Evolutionary conservation across 2,113 vertebrate genomes (phyloP), one percentile per base, ranked within the genome.

Genomic region (Meriones unguiculatus): DNA sequence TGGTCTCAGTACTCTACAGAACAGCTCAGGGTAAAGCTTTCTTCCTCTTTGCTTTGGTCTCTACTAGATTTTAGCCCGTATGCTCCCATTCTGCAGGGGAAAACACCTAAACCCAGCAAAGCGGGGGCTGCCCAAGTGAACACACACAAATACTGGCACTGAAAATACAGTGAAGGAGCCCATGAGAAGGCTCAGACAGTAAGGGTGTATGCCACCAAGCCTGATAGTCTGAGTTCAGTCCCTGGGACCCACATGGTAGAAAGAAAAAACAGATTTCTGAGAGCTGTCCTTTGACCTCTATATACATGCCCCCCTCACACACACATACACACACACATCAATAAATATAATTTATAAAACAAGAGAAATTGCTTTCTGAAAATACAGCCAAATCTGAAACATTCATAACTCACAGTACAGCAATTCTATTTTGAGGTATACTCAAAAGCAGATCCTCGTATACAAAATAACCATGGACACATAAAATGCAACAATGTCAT

Each of bases 111-210:
- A 64, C n/a, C 28, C 64, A 30, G 38, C 52, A 35, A 87, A 32
- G 52, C 15, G 41, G 82, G 28, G 38, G 30, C 32, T 32, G 87
- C 25, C 73, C 10, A 0, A 25, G 35, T 8, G 20, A 30, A 59
- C 18, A 13, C 30, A 9, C 2, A 24, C 32, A 41, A 50, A 5
- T 1, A 0, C 7, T 14, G 69, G 62, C 69, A 5, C 0, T 73
- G 73, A 67, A 82, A 94, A 69, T 32, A 38, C 30, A 35, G 38
- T 52, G 2, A 72, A 70, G 13, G 54, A 24, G 5, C 70, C 0
- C 12, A 9, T 9, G 28, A 50, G 64, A 32, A 22, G 84, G 15
- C 38, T 50, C 84, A 12, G 7, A 25, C 82, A 67, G 25, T 20
- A 22, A 50, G 28, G 10, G 17, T 50, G 28, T 38, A 46, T 50